These are phyloP conservation scores for Luidia sarsii DNA, from an alignment of 53 echinoderm and acorn worm genomes.

Conservation along the genomic window DNA sequence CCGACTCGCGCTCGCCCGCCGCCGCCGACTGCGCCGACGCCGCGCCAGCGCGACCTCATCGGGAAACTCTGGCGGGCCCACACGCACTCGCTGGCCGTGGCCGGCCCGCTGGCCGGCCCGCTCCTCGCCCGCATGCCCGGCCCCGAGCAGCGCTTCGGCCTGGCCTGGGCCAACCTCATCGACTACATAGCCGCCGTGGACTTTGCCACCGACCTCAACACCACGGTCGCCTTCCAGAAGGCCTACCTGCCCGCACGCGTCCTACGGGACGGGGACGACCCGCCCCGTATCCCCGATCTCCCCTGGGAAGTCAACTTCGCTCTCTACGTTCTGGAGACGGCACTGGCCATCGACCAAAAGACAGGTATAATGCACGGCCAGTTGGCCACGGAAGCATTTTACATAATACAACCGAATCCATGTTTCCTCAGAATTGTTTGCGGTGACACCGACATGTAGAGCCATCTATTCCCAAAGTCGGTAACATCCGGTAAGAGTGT, in stretches of 20 bases:
- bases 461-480: background rate
- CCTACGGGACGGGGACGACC: background rate
- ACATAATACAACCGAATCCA: background rate
- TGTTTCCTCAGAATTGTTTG: too few relatives aligned
- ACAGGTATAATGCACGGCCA: background rate
- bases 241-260: conserved; percentile 18
- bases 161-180: conserved; percentile 47
- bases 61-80: conserved; percentile 45
- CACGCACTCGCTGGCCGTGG: conserved; percentile 28
- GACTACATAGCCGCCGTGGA: conserved; percentile 43
- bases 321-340: background rate
- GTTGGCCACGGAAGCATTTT: background rate
- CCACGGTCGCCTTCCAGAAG: conserved; percentile 16
- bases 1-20: background rate
- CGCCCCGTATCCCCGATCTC: conserved; percentile 12
- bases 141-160: conserved; percentile 40
- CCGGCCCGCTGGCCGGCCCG: background rate
- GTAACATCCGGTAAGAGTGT: background rate
- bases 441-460: background rate
- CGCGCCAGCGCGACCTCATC: conserved; percentile 20
- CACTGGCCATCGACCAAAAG: background rate
- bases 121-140: conserved; percentile 1
- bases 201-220: conserved; percentile 37
- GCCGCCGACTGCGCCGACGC: conserved; percentile 23
- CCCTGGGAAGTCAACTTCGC: conserved; percentile 21